phyloP scores from a whole-genome alignment of 1,140 invertebrate species.

The Brachionus sp. region DNA sequence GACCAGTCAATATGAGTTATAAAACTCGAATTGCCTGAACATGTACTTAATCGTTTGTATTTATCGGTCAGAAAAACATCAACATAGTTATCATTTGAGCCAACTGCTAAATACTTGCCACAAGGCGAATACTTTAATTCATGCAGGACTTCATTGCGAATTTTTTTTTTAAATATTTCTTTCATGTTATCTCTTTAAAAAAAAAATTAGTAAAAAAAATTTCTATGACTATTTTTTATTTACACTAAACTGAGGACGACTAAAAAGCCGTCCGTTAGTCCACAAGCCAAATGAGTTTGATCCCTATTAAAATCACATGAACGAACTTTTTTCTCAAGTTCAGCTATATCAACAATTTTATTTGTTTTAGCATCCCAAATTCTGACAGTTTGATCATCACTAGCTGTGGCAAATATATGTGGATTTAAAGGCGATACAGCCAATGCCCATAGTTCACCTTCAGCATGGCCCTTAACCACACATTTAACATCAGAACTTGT shows the following conservation, averaged over 20 bases:
- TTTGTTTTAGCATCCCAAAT: conserved; percentile 46
- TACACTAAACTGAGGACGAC: background rate
- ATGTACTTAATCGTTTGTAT: conserved; percentile 56
- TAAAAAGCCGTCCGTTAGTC: conserved; percentile 53
- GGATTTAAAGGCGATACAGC: conserved; percentile 56
- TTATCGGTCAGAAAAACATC: conserved; percentile 55
- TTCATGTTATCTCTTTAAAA: conserved; percentile 54
- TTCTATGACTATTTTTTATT: background rate
- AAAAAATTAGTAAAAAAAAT: background rate
- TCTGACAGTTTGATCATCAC: conserved; percentile 59
- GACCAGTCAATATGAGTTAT: conserved; percentile 61
- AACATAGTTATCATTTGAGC: conserved; percentile 59
- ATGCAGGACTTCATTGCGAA: conserved; percentile 59
- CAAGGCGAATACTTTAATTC: conserved; percentile 60
- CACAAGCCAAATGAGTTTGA: conserved; percentile 55
- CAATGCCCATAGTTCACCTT: conserved; percentile 59
- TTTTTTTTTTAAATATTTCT: conserved; percentile 56
- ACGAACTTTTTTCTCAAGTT: conserved; percentile 55
- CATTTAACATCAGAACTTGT: conserved; percentile 51
- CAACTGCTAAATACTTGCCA: conserved; percentile 57
- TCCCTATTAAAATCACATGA: conserved; percentile 58
- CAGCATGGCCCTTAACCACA: conserved; percentile 58
- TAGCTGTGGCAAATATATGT: conserved; percentile 57
- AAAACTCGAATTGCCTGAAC: conserved; percentile 56
- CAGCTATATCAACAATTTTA: conserved; percentile 53